Base-by-base conservation (phyloP, 2,888 invertebrate species). In the Leptinotarsa rubiginosa region DNA sequence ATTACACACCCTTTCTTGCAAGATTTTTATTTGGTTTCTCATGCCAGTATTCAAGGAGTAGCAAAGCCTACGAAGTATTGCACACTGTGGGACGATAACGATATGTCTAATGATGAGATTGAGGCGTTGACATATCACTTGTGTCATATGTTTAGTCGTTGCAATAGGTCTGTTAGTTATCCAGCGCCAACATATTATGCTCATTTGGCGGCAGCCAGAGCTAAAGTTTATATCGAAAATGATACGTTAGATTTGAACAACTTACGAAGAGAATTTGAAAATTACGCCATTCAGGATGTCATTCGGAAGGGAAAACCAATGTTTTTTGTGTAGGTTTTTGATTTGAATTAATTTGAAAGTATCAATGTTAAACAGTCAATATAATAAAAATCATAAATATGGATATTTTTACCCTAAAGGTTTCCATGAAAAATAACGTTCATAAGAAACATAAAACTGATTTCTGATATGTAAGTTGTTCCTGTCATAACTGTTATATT, bases 141-240 rank as follows among this genome's bases (percentile, higher is more conserved):
- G 66, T 97, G 97, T 84, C 96, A 97, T 85, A 88, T 96, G 89
- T 97, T 95, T 88, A 91, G 94, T 1, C 91, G 97, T 5, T 97
- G 97, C 85, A 93, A 93, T 78, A 90, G 96, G 82, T 89, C 95
- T 54, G 96, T 96, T 0, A 95, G 95, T 16, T 96, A 96, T 88
- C 96, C 96, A 5, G 94, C 96, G 2, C 96, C 96, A 1, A 96
- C 96, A 0, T 96, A 96, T 88, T 94, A 96, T 87, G 95, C 96
- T 16, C 96, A 96, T 88, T 91, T 96, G 69, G 95, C 94, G n/a
- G 96, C 95, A 15, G 92, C 93, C 69, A 90, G 96, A 18, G 95
- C 90, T 1, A 87, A 89, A 73, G 86, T 87, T 20, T 90, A 90
- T 77, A 85, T 88, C 69, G 89, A 89, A 79, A 81, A 82, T 64